phyloP scores from a whole-genome alignment of 2,888 invertebrate species.

The Meiosimyza platycephala region DNA sequence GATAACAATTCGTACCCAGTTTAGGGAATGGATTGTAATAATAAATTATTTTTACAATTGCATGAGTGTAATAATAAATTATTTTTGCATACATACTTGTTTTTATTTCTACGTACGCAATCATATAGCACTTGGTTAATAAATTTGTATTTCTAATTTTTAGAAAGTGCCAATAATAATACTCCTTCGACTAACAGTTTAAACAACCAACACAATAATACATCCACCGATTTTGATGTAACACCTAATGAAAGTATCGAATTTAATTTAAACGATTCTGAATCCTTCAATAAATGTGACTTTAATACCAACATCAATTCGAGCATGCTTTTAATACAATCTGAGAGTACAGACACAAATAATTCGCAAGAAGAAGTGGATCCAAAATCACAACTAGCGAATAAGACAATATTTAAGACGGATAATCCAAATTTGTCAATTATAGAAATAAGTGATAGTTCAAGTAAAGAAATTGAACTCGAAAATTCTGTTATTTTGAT shows the following conservation, averaged over 20 bases:
- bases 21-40: no score
- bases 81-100: no score
- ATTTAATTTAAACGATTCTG: slow-evolving; percentile 29
- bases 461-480: slow-evolving; percentile 56
- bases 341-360: slow-evolving; percentile 63
- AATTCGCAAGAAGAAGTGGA: slow-evolving; percentile 65
- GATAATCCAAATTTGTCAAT: slow-evolving; percentile 67
- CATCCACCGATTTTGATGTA: slow-evolving; percentile 53
- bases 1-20: no score
- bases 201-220: slow-evolving; percentile 45
- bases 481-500: slow-evolving; percentile 62
- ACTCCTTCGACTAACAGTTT: slow-evolving; percentile 43
- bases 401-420: slow-evolving; percentile 66
- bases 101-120: no score
- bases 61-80: no score
- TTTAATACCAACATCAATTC: slow-evolving; percentile 50
- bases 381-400: slow-evolving; percentile 65
- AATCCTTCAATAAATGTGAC: slow-evolving; percentile 35
- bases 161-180: slow-evolving; percentile 59
- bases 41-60: no score
- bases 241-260: slow-evolving; percentile 49
- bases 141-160: slow-evolving; percentile 8
- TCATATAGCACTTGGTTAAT: no score
- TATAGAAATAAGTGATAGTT: slow-evolving; percentile 66
- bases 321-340: slow-evolving; percentile 58